Conservation (phyloP, 2,797 vertebrate genomes). For the Cichlasoma orientale region DNA sequence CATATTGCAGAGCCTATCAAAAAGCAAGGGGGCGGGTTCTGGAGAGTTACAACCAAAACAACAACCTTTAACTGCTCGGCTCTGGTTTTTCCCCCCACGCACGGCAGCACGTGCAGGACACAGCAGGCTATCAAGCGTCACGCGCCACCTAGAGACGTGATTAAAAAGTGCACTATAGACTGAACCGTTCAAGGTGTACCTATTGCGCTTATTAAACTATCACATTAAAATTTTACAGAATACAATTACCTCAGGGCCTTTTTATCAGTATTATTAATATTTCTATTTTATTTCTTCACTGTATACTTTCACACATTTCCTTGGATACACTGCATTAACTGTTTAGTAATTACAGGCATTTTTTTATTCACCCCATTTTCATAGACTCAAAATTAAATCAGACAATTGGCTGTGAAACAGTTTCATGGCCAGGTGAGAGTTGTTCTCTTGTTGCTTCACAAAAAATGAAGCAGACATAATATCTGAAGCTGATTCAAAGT, state of each 20-base stretch:
- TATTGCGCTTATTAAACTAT: neutral
- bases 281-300: too few relatives aligned
- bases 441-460: neutral
- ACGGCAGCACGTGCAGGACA: conserved; percentile 51
- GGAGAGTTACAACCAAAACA: neutral
- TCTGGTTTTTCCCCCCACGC: conserved; percentile 9
- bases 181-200: neutral
- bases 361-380: neutral
- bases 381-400: neutral
- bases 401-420: neutral
- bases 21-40: conserved; percentile 18
- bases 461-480: neutral
- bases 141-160: conserved; percentile 33
- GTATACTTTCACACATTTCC: neutral
- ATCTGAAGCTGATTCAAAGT: too few relatives aligned
- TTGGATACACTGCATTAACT: neutral
- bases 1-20: conserved; percentile 26
- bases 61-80: neutral
- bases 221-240: too few relatives aligned
- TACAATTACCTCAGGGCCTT: too few relatives aligned
- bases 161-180: neutral
- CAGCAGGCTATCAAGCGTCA: neutral
- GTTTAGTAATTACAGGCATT: neutral
- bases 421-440: neutral
- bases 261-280: too few relatives aligned